These are phyloP conservation scores for Conistra vaccinii DNA, from an alignment of 2,888 invertebrate species.

Conservation along the genomic window DNA sequence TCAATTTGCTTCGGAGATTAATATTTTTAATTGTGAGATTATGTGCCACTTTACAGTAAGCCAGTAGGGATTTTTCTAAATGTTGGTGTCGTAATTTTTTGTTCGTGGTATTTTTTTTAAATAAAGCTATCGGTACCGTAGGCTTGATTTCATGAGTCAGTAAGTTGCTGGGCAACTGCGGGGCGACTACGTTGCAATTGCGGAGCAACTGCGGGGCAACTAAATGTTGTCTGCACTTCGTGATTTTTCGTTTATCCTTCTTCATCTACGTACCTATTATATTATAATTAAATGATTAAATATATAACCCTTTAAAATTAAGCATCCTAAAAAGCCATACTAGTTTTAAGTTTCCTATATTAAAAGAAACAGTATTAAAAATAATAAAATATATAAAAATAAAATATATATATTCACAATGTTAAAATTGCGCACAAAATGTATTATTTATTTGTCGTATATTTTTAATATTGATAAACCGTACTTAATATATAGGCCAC, in stretches of 20 bases:
- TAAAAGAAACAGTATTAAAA: conserved; percentile 59
- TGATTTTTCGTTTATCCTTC: not conserved
- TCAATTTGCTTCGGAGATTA: not conserved
- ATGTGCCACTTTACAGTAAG: not conserved
- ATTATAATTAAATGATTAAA: not conserved
- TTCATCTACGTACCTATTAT: not conserved
- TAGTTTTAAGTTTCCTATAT: conserved; percentile 54
- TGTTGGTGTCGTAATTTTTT: not conserved
- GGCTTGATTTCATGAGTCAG: not conserved
- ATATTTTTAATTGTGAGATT: not conserved
- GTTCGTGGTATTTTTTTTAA: not conserved
- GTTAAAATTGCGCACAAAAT: conserved; percentile 70
- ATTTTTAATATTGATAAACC: conserved; percentile 48
- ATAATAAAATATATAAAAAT: conserved; percentile 26
- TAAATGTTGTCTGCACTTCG: not conserved
- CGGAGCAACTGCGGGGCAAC: conserved; percentile 9
- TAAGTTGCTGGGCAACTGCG: conserved; percentile 14
- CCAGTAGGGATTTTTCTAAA: not conserved
- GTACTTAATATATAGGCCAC: not conserved
- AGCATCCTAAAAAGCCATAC: conserved; percentile 49
- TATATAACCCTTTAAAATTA: conserved; percentile 14
- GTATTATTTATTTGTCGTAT: conserved; percentile 52
- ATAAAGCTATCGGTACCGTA: not conserved
- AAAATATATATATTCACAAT: conserved; percentile 60
- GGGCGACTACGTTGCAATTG: conserved; percentile 9